Conservation (phyloP, 1,140 invertebrate species). For the Nasonia longicornis region DNA sequence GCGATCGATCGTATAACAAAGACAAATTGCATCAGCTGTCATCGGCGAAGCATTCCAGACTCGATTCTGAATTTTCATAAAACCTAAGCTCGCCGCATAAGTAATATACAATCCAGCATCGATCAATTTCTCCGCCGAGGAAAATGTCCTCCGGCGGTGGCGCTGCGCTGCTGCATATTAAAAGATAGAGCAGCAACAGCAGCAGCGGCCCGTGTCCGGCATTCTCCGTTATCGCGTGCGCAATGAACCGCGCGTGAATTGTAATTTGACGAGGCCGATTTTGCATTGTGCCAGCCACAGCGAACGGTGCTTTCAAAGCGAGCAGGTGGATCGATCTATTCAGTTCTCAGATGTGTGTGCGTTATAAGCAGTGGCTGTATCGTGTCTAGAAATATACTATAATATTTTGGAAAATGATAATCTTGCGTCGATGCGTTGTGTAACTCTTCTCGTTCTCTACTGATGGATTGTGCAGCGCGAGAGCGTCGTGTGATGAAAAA, state of each 20-base stretch:
- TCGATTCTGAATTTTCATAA: too few relatives aligned
- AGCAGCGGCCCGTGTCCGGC: neutral
- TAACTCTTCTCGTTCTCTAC: too few relatives aligned
- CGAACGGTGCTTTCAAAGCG: conserved; percentile 30
- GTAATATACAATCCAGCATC: too few relatives aligned
- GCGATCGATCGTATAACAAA: too few relatives aligned
- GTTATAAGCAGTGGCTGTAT: neutral
- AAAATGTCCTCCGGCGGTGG: neutral
- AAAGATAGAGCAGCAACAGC: conserved; percentile 3
- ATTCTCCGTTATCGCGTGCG: conserved; percentile 5
- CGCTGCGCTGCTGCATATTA: conserved; percentile 16
- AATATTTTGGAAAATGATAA: neutral
- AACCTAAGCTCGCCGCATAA: too few relatives aligned
- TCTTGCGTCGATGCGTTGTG: too few relatives aligned
- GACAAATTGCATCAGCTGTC: neutral
- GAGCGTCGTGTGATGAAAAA: too few relatives aligned
- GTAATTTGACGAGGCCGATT: conserved; percentile 38
- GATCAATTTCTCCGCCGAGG: neutral
- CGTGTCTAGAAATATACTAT: neutral
- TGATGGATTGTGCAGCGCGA: too few relatives aligned
- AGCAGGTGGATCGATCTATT: conserved; percentile 4
- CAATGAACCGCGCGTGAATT: conserved; percentile 42
- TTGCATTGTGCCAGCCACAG: conserved; percentile 20
- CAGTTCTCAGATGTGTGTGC: neutral
- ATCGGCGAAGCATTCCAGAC: too few relatives aligned